Conservation (phyloP, 2,797 vertebrate genomes). For the Falco concolor region DNA sequence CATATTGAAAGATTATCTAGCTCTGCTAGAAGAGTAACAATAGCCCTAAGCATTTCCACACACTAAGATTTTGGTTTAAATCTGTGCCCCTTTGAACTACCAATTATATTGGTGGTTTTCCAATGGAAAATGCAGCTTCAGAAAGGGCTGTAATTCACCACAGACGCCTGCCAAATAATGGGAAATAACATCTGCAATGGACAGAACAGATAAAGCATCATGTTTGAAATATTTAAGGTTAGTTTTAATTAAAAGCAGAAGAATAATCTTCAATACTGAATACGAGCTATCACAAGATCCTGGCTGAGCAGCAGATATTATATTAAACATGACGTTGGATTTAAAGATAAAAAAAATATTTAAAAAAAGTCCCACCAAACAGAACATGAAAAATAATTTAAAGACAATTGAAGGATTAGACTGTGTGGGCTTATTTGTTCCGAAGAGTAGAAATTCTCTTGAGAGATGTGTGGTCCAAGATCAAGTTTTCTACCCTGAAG, state of each 20-base stretch:
- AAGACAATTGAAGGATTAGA: neutral
- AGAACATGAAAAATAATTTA: neutral
- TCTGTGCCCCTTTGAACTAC: neutral
- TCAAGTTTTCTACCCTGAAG: neutral
- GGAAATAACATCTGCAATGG: neutral
- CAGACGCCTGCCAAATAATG: neutral
- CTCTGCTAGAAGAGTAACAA: neutral
- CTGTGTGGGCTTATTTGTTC: neutral
- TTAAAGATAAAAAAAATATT: neutral
- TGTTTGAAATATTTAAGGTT: neutral
- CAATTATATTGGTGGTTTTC: neutral
- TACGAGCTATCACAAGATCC: neutral
- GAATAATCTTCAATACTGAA: neutral
- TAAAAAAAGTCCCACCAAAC: neutral
- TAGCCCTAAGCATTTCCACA: neutral
- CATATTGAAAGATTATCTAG: neutral
- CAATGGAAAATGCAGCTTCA: neutral
- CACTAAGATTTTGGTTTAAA: neutral
- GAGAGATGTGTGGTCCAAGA: neutral
- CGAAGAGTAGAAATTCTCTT: neutral
- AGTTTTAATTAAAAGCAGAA: neutral
- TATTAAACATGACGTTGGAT: neutral
- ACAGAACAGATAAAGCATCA: neutral
- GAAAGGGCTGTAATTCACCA: neutral
- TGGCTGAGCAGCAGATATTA: neutral